Base-by-base conservation (phyloP, 2,113 vertebrate genomes). In the Aspiorhynchus laticeps region DNA sequence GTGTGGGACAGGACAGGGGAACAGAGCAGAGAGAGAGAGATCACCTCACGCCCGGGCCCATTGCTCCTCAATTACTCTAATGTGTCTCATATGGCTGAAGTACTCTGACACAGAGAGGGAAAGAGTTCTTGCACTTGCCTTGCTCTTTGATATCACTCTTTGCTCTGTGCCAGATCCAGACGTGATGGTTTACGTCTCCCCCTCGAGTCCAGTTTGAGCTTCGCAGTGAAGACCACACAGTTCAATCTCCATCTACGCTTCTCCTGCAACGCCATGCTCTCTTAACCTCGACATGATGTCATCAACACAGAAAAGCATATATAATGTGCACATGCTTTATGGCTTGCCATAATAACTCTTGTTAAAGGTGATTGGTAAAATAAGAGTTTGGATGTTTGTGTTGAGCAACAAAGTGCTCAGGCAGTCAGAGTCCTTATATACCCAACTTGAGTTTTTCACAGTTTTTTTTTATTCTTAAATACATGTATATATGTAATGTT, bases 31-130 rank as follows among this genome's bases (percentile, higher is more conserved):
- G 90, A 94, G 92, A 93, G 94, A 95, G 93, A 96, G 96, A 96
- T 99, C 98, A 98, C 90, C 94, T 97, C 93, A 97, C 98, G 96
- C 98, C 96, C 96, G 88, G 93, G 96, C 95, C 95, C 97, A 97
- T 93, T 92, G 91, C 90, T 94, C 91, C 95, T 95, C 97, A 97
- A 98, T 99, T 98, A 98, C 93, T 95, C 92, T 98, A 98, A 99
- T 97, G 95, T 95, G 95, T 95, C 96, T 97, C 97, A 96, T 93
- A 97, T 98, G 97, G 93, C 93, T 89, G 24, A 88, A 95, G 93
- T 92, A 95, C 94, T 94, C 94, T 92, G 91, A 92, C 91, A 75
- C 83, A 94, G 94, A 93, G 92, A 86, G 76, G 71, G 28, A 63
- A 81, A 65, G 85, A 86, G 67, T 17, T 19, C 61, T 28, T 93